phyloP scores from a whole-genome alignment of 2,113 vertebrate species.

The Acrocephalus arundinaceus region DNA sequence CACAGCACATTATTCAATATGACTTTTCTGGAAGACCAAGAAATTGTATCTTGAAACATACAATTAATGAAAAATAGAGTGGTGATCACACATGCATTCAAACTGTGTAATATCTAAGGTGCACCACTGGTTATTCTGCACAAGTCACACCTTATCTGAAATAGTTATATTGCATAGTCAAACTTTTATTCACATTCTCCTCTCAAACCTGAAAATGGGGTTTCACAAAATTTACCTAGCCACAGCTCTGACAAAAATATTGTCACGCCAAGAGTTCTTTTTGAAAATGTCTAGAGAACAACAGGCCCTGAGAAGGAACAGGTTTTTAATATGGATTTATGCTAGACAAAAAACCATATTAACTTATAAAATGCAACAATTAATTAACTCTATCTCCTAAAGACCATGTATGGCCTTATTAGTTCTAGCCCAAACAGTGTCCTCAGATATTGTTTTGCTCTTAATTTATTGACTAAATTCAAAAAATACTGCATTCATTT shows the following conservation, averaged over 20 bases:
- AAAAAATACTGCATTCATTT: neutral
- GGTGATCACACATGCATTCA: neutral
- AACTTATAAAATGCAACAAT: neutral
- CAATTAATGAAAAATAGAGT: neutral
- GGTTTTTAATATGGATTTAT: neutral
- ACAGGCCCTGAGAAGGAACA: neutral
- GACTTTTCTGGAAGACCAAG: neutral
- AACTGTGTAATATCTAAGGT: neutral
- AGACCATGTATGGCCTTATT: neutral
- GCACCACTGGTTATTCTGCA: neutral
- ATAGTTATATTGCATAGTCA: neutral
- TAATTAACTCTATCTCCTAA: neutral
- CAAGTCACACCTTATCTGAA: neutral
- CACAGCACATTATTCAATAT: neutral
- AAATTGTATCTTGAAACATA: neutral
- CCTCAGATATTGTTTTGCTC: neutral
- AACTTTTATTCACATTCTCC: neutral
- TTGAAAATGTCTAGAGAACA: neutral
- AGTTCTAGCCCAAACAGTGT: neutral
- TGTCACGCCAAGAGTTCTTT: neutral
- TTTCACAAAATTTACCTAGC: neutral
- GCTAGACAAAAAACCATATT: neutral
- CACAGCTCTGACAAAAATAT: neutral
- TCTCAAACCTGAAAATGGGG: neutral
- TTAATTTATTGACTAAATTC: neutral